Percentiles rank a stretch among this genome's conserved stretches.
Conservation (phyloP, 2,113 vertebrate species). For the Thinocorus orbignyianus region DNA sequence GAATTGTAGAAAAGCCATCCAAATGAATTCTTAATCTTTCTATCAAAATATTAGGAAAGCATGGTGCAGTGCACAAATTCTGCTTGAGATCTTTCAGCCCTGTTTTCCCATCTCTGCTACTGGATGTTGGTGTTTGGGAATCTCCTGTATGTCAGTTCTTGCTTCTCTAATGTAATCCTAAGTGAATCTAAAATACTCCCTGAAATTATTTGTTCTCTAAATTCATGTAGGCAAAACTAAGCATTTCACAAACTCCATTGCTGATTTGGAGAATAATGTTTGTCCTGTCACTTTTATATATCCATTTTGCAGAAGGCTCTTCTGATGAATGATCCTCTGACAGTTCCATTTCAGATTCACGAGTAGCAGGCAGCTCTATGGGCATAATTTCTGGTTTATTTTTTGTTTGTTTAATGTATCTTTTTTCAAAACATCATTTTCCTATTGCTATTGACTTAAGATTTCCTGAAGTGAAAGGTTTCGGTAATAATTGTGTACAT, state of each 20-base stretch:
- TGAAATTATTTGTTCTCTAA: neutral
- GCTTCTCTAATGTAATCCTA: neutral
- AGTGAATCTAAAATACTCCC: neutral
- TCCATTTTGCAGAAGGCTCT: neutral
- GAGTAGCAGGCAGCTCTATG: neutral
- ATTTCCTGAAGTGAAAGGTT: conserved; percentile 1
- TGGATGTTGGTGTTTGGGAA: neutral
- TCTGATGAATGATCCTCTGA: neutral
- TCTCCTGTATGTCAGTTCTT: neutral
- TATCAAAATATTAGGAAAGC: neutral
- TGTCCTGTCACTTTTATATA: neutral
- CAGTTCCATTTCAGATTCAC: neutral
- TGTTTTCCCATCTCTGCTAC: neutral
- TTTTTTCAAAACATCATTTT: neutral
- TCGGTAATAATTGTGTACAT: neutral
- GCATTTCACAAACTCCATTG: neutral
- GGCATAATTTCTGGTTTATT: neutral
- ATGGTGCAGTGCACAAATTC: neutral
- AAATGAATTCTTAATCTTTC: neutral
- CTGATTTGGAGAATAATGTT: neutral
- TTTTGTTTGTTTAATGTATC: neutral
- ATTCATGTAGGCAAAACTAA: neutral
- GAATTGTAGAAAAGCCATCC: neutral
- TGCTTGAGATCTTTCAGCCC: neutral
- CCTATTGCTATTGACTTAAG: neutral